Base-by-base conservation (phyloP, 2,888 invertebrate species). In the Willowsia nigromaculata region DNA sequence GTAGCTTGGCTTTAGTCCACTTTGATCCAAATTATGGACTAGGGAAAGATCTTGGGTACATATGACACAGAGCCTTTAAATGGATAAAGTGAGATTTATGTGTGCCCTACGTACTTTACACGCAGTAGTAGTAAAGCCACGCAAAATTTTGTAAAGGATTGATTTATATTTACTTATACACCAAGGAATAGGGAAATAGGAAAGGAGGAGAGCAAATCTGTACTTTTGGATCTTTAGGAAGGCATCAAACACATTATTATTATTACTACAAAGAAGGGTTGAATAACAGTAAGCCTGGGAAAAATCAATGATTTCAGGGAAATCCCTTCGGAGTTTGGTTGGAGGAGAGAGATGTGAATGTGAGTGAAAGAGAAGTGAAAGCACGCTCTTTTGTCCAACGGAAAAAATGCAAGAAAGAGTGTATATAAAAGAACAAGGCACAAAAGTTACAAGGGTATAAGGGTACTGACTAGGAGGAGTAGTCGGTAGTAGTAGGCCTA, bases 271-370 rank as follows among this genome's bases (percentile, higher is more conserved):
- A 27, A 3, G 30, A 50, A 76, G 81, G 27, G 27, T 47, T 9
- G 40, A 7, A 68, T 18, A 40, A 15, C 40, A 40, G 37, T 11
- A 68, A 40, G 40, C 40, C 62, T 59, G 50, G 33, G 50, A 83
- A 83, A 80, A 83, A 83, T 83, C 83, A 68, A 83, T 68, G 83
- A 47, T 83, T 83, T 83, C 65, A 30, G 62, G 30, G 50, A 83
- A 83, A 83, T 83, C 68, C 83, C 30, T 83, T 68, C 22, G 50
- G 47, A 83, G 82, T 33, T 33, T 65, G 25, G 62, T 33, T 65
- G 25, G 62, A 33, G 33, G 30, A 65, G 33, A 1, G 62, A 33
- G 59, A 65, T 15, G 65, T 11, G 62, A n/a, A 62, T 62, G 62
- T 40, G 68, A 68, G 68, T 68, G 22, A 68, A 68, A 40, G 62